Conservation (phyloP, 2,797 vertebrate species). For the Hephaestus fuliginosus region DNA sequence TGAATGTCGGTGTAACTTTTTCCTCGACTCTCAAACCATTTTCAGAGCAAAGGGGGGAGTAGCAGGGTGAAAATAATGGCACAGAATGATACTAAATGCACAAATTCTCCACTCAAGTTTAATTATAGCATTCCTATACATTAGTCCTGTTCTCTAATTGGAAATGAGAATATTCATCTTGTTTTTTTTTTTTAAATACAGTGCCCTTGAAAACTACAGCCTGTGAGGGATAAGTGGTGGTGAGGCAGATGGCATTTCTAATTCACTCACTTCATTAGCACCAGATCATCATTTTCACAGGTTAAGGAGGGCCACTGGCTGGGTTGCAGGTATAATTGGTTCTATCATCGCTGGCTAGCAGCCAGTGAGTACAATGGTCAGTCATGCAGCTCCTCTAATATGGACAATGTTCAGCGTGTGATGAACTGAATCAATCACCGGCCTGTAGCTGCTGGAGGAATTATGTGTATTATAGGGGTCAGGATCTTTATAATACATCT, state of each 20-base stretch:
- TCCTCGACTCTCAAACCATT: neutral
- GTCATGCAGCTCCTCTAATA: conserved; percentile 71
- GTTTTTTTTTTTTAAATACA: conserved; percentile 7
- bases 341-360: conserved; percentile 66
- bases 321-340: conserved; percentile 77
- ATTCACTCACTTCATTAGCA: conserved; percentile 80
- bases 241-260: conserved; percentile 75
- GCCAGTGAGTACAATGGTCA: conserved; percentile 72
- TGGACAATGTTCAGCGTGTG: conserved; percentile 67
- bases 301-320: conserved; percentile 76
- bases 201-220: conserved; percentile 66
- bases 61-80: conserved; percentile 22
- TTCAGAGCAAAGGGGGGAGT: conserved; percentile 29
- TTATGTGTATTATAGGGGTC: conserved; percentile 65
- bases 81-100: conserved; percentile 17
- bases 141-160: conserved; percentile 32
- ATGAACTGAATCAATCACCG: conserved; percentile 75
- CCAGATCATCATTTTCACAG: conserved; percentile 77
- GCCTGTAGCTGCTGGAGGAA: conserved; percentile 58
- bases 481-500: conserved; percentile 64
- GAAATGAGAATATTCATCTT: conserved; percentile 35
- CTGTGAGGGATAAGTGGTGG: conserved; percentile 48
- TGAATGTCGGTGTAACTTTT: neutral
- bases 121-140: conserved; percentile 37
- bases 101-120: conserved; percentile 18